A percentile compares a stretch with the other conserved stretches of the same genome.
Conservation (phyloP, 2,113 vertebrate genomes). For the Oncorhynchus kisutch region DNA sequence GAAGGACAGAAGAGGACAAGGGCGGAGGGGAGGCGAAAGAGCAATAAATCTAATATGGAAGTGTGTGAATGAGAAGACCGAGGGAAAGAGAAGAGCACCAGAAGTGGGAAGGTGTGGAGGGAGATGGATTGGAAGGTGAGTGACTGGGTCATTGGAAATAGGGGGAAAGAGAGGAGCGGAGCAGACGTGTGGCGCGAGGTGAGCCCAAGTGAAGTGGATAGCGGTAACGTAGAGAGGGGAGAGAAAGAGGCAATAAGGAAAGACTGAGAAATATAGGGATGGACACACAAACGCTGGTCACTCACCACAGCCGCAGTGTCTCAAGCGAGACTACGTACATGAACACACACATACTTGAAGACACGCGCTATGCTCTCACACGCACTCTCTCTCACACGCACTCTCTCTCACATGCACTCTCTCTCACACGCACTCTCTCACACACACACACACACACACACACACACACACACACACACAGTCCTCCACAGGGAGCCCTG, state of each 20-base stretch:
- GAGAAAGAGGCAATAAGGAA: background rate
- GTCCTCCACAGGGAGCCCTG: too few relatives aligned
- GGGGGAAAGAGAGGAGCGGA: background rate
- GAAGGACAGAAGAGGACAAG: too few relatives aligned
- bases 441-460: too few relatives aligned
- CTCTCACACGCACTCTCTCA: too few relatives aligned
- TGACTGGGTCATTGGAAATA: background rate
- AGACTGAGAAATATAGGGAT: slow-evolving; percentile 1
- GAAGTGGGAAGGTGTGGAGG: background rate
- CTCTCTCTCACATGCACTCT: too few relatives aligned
- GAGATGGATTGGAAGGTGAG: background rate
- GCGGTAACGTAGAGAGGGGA: background rate
- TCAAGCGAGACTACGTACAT: background rate
- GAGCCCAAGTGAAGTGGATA: background rate
- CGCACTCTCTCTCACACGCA: too few relatives aligned
- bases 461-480: too few relatives aligned
- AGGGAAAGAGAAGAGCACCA: background rate
- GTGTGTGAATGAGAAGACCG: background rate
- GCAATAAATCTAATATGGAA: too few relatives aligned
- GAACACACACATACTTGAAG: background rate
- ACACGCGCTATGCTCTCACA: too few relatives aligned
- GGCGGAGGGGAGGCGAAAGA: too few relatives aligned
- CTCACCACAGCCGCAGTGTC: too few relatives aligned
- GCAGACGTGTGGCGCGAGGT: background rate
- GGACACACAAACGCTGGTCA: background rate